These are phyloP conservation scores for Paraescarpia echinospica DNA, from an alignment of 1,140 invertebrate species.

Conservation along the genomic window DNA sequence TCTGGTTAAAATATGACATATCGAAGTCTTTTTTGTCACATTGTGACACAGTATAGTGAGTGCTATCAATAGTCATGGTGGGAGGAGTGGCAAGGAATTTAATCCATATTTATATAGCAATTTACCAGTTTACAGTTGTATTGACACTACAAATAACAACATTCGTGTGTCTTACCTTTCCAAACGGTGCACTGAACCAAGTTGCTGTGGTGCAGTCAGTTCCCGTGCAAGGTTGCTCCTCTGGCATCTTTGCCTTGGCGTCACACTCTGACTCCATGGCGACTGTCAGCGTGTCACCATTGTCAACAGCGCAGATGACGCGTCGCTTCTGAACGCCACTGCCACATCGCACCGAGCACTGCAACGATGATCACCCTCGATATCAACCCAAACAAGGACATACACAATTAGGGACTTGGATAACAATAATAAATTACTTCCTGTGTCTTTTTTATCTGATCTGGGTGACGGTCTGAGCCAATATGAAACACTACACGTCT, in stretches of 20 bases:
- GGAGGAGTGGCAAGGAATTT: too few species aligned
- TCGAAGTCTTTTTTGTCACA: too few species aligned
- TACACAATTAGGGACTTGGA: conserved; percentile 28
- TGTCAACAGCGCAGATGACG: conserved; percentile 79
- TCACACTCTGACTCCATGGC: conserved; percentile 25
- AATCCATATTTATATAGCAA: too few species aligned
- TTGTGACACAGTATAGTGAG: too few species aligned
- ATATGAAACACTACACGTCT: too few species aligned
- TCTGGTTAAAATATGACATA: too few species aligned
- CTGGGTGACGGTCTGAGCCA: too few species aligned
- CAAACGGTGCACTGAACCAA: conserved; percentile 82
- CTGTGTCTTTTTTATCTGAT: not conserved
- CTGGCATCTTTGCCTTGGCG: conserved; percentile 25
- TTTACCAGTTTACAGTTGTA: not conserved
- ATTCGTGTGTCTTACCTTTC: conserved; percentile 18
- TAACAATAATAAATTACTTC: conserved; percentile 19
- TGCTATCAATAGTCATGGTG: too few species aligned
- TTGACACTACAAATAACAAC: not conserved
- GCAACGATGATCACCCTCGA: not conserved
- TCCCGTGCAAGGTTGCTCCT: conserved; percentile 44
- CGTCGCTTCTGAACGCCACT: conserved; percentile 70
- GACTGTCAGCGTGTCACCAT: conserved; percentile 46
- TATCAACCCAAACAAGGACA: conserved; percentile 28
- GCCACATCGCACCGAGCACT: conserved; percentile 56
- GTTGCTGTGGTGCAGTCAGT: conserved; percentile 40